Conservation (phyloP, 1,140 invertebrate genomes). For the Oryzaephilus surinamensis region DNA sequence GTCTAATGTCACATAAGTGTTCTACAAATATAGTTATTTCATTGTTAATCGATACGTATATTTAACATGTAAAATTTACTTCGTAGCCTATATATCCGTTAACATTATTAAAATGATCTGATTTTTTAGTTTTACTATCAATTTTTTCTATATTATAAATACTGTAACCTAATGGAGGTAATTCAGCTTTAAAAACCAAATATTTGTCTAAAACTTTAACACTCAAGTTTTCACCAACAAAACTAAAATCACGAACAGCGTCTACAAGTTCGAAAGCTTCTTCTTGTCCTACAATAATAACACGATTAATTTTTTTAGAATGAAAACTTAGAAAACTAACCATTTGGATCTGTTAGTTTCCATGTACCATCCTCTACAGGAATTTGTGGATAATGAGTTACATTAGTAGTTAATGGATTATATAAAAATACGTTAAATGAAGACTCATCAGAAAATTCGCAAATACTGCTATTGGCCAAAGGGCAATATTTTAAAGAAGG, state of each 20-base stretch:
- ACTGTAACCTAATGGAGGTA: conserved; percentile 54
- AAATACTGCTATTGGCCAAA: conserved; percentile 57
- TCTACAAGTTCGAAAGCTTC: conserved; percentile 14
- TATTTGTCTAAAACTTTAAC: conserved; percentile 48
- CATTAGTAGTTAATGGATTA: conserved; percentile 62
- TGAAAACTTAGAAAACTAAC: conserved; percentile 13
- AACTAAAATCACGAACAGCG: conserved; percentile 11
- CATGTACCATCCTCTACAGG: conserved; percentile 52
- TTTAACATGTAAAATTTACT: no score
- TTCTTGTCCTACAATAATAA: conserved; percentile 6
- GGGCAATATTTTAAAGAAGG: no score
- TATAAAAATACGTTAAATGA: conserved; percentile 59
- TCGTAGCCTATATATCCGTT: no score
- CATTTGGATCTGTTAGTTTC: conserved; percentile 38
- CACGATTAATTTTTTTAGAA: conserved; percentile 2
- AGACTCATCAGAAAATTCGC: conserved; percentile 47
- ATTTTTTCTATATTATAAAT: conserved; percentile 43
- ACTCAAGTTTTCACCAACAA: conserved; percentile 6
- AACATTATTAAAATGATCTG: no score
- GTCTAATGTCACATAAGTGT: conserved; percentile 32
- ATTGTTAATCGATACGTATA: background rate
- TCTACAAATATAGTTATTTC: background rate
- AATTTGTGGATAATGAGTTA: conserved; percentile 53
- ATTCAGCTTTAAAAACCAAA: conserved; percentile 50
- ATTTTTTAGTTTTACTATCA: no score